phyloP scores from a whole-genome alignment of 2,888 invertebrate species.

The Clunio marinus region DNA sequence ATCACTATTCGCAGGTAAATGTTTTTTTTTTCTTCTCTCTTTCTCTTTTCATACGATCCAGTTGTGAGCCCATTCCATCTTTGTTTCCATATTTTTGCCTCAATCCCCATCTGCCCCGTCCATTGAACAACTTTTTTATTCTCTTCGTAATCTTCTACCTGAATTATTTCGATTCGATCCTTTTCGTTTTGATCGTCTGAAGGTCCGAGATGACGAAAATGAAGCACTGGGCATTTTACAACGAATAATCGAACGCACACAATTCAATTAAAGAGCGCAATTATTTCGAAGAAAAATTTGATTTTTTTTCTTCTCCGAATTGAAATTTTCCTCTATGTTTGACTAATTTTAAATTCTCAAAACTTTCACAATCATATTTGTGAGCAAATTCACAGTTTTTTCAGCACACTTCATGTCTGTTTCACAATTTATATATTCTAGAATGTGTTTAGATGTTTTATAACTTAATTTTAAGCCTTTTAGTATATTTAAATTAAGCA shows the following conservation, averaged over 20 bases:
- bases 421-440: neutral
- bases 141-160: too few species aligned
- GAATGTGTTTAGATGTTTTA: neutral
- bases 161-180: slow-evolving; percentile 68
- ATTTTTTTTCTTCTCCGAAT: neutral
- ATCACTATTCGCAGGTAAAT: slow-evolving; percentile 30
- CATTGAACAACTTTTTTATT: slow-evolving; percentile 7
- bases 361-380: slow-evolving; percentile 26
- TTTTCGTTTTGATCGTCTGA: slow-evolving; percentile 87
- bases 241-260: slow-evolving; percentile 49
- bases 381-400: neutral
- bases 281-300: neutral
- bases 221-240: slow-evolving; percentile 84
- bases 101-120: slow-evolving; percentile 1
- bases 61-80: slow-evolving; percentile 10
- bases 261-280: slow-evolving; percentile 4
- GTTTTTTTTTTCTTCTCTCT: neutral
- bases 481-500: too few species aligned
- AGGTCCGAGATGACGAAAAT: slow-evolving; percentile 87
- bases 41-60: neutral
- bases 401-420: neutral
- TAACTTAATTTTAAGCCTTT: too few species aligned
- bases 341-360: neutral
- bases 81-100: neutral
- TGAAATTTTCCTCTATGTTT: slow-evolving; percentile 22